Evolutionary conservation across 2,113 vertebrate genomes (phyloP).

Genomic region (Gymnorhina tibicen): DNA sequence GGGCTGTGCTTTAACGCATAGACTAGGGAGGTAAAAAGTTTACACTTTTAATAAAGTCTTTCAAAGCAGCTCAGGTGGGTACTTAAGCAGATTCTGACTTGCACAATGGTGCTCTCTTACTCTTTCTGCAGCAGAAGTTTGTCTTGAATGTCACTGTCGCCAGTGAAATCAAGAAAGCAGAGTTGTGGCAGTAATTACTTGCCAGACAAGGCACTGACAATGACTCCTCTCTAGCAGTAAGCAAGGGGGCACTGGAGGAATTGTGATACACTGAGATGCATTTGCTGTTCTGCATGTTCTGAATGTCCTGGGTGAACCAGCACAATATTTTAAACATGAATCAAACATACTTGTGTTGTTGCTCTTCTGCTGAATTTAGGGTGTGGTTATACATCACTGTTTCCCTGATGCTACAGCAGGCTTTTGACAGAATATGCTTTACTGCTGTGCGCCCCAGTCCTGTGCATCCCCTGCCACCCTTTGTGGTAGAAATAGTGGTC

Average conservation of each 20-base stretch:
- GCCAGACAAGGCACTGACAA: neutral
- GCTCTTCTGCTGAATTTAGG: neutral
- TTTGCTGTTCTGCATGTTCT: neutral
- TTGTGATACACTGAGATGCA: neutral
- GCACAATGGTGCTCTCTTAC: neutral
- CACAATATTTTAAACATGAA: neutral
- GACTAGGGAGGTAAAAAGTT: neutral
- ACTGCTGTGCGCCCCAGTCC: neutral
- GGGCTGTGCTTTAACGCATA: neutral
- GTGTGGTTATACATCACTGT: neutral
- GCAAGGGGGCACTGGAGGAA: neutral
- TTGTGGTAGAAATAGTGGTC: neutral
- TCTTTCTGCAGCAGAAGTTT: neutral
- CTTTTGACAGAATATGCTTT: neutral
- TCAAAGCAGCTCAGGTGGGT: neutral
- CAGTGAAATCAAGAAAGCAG: neutral
- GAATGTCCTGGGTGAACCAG: neutral
- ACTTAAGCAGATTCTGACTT: neutral
- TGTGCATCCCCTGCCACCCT: neutral
- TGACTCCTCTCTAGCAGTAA: neutral
- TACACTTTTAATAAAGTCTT: neutral
- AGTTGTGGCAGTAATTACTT: neutral
- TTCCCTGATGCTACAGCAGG: neutral
- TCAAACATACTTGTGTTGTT: neutral
- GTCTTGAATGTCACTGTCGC: neutral